phyloP scores from a whole-genome alignment of 2,888 invertebrate species.

The Smittia sp. region DNA sequence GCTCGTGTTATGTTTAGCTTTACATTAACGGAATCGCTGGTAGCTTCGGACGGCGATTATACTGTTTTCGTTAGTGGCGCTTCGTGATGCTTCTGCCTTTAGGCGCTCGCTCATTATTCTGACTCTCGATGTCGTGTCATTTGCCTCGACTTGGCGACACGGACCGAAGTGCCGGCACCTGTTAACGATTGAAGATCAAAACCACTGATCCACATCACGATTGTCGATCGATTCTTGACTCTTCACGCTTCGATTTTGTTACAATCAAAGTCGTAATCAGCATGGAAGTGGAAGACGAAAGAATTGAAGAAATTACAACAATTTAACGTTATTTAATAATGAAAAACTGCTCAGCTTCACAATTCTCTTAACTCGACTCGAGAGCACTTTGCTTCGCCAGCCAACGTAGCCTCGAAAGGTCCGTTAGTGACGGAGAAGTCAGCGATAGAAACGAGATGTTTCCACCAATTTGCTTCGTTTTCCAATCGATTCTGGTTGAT shows the following conservation, averaged over 20 bases:
- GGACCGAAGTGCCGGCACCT: background rate
- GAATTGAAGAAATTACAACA: background rate
- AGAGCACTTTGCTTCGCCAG: background rate
- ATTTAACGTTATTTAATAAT: constrained; percentile 14
- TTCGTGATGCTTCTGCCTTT: too few relatives aligned
- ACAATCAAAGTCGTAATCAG: background rate
- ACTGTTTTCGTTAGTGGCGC: too few relatives aligned
- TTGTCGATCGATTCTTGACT: background rate
- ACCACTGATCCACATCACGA: background rate
- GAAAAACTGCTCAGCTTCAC: background rate
- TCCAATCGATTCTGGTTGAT: background rate
- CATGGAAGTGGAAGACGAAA: background rate
- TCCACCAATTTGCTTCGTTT: constrained; percentile 7
- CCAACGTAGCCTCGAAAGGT: background rate
- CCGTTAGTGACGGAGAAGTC: background rate
- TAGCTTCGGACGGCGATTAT: too few relatives aligned
- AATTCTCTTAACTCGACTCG: background rate
- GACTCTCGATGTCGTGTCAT: background rate
- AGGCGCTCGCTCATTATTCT: too few relatives aligned
- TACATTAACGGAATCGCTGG: background rate
- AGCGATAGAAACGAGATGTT: background rate
- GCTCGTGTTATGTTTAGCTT: background rate
- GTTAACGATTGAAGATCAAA: background rate
- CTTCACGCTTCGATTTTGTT: background rate
- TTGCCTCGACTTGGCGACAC: background rate